These are phyloP conservation scores for Furcula furcula DNA, from an alignment of 2,888 invertebrate genomes.

Conservation along the genomic window DNA sequence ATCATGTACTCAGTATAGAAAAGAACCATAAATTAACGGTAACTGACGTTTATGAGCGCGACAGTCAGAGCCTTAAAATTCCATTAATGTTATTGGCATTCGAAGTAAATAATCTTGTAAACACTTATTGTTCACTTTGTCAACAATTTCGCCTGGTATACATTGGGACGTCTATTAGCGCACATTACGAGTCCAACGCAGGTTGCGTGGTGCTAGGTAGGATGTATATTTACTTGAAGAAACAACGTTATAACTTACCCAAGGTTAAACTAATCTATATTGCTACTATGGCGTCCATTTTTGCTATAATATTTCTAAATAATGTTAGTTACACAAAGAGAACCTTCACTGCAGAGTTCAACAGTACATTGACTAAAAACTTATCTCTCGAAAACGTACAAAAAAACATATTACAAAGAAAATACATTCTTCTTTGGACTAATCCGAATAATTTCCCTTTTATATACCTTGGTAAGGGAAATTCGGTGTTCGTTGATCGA, in stretches of 20 bases:
- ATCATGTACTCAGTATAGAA: no score
- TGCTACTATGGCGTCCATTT: constrained; percentile 10
- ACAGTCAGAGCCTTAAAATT: no score
- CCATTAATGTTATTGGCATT: not conserved
- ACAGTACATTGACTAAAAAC: constrained; percentile 3
- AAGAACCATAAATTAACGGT: no score
- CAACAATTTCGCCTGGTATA: not conserved
- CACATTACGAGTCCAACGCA: not conserved
- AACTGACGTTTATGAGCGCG: no score
- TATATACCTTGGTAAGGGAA: constrained; percentile 48
- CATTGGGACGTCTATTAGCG: not conserved
- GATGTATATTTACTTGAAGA: not conserved
- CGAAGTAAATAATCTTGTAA: not conserved
- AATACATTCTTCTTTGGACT: constrained; percentile 61
- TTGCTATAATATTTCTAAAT: constrained; percentile 16
- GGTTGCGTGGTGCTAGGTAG: not conserved
- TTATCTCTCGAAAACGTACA: constrained; percentile 2
- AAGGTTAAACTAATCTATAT: constrained; percentile 14
- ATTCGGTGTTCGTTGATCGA: constrained; percentile 41
- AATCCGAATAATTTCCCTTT: constrained; percentile 44
- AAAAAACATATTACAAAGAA: constrained; percentile 15
- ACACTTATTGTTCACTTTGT: not conserved
- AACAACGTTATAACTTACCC: constrained; percentile 2
- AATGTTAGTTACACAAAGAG: constrained; percentile 14
- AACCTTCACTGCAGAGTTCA: constrained; percentile 4